A percentile compares a stretch with the other conserved stretches of the same genome.
phyloP scores from a whole-genome alignment of 2,113 vertebrate genomes.

The Toxotes jaculatrix region DNA sequence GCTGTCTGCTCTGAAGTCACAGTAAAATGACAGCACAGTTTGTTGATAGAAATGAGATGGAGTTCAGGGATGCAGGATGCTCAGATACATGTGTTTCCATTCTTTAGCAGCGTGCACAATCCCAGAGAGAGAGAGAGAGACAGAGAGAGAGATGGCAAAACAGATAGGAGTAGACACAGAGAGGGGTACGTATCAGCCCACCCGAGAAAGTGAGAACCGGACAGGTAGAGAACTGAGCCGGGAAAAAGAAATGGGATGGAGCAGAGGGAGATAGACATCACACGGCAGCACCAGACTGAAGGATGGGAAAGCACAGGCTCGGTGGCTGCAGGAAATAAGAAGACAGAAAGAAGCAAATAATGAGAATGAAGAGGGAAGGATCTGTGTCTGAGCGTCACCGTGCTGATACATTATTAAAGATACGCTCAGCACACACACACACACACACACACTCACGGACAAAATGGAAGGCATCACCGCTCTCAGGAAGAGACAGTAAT shows the following conservation, averaged over 20 bases:
- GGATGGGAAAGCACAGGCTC: slow-evolving; percentile 7
- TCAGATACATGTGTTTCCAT: slow-evolving; percentile 11
- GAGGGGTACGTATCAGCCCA: slow-evolving; percentile 40
- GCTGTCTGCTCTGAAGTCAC: slow-evolving; percentile 2
- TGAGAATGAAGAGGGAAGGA: slow-evolving; percentile 32
- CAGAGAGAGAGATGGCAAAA: slow-evolving; percentile 17
- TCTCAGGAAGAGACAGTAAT: slow-evolving; percentile 29
- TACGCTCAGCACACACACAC: slow-evolving; percentile 15
- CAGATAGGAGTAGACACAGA: slow-evolving; percentile 37
- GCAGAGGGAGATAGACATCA: slow-evolving; percentile 22
- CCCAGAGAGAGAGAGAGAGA: too few relatives aligned
- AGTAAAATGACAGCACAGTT: slow-evolving; percentile 18
- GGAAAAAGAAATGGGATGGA: slow-evolving; percentile 20
- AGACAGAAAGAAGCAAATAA: slow-evolving; percentile 20
- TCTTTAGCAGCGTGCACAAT: neutral
- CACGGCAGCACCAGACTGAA: slow-evolving; percentile 1
- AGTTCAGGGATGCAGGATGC: slow-evolving; percentile 20
- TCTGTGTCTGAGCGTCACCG: slow-evolving; percentile 47
- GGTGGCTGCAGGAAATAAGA: slow-evolving; percentile 4
- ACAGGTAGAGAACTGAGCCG: slow-evolving; percentile 21
- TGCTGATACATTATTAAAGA: slow-evolving; percentile 71
- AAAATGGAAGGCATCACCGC: slow-evolving; percentile 32
- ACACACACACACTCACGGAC: slow-evolving; percentile 11
- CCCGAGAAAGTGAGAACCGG: slow-evolving; percentile 15
- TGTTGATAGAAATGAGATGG: slow-evolving; percentile 15